These are phyloP conservation scores for Bovichtus variegatus DNA, from an alignment of 2,797 vertebrate species.

Conservation along the genomic window DNA sequence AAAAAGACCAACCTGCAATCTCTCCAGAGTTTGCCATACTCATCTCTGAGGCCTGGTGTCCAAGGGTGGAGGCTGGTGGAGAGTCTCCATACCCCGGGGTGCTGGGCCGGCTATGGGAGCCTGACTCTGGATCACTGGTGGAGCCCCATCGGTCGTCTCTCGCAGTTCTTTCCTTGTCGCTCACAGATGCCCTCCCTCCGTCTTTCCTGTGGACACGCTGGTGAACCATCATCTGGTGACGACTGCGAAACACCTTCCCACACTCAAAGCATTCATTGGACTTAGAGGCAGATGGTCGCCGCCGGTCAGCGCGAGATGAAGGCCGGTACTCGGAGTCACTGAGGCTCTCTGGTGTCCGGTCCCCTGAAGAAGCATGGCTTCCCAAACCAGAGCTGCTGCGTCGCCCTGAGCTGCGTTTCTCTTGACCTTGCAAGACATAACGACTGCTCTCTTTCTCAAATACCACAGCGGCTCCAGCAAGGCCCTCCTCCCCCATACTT, in stretches of 20 bases:
- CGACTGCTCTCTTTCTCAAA: slow-evolving; percentile 91
- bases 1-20: slow-evolving; percentile 71
- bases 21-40: slow-evolving; percentile 85
- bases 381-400: slow-evolving; percentile 79
- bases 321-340: slow-evolving; percentile 90
- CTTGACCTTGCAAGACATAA: slow-evolving; percentile 88
- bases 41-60: slow-evolving; percentile 83
- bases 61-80: slow-evolving; percentile 83
- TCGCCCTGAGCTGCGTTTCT: slow-evolving; percentile 86
- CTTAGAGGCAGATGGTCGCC: slow-evolving; percentile 82
- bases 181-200: slow-evolving; percentile 64
- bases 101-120: slow-evolving; percentile 89
- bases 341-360: slow-evolving; percentile 79
- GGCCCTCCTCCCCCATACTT: slow-evolving; percentile 81
- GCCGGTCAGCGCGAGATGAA: slow-evolving; percentile 84
- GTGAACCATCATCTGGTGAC: slow-evolving; percentile 95
- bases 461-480: slow-evolving; percentile 86
- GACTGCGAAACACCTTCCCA: slow-evolving; percentile 95
- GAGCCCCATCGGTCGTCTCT: slow-evolving; percentile 86
- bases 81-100: slow-evolving; percentile 90
- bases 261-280: slow-evolving; percentile 95
- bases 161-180: slow-evolving; percentile 82
- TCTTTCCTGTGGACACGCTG: slow-evolving; percentile 92
- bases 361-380: slow-evolving; percentile 76
- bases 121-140: slow-evolving; percentile 92